Evolutionary conservation across 2,888 invertebrate species (phyloP).

Genomic region (Campaea margaritaria): DNA sequence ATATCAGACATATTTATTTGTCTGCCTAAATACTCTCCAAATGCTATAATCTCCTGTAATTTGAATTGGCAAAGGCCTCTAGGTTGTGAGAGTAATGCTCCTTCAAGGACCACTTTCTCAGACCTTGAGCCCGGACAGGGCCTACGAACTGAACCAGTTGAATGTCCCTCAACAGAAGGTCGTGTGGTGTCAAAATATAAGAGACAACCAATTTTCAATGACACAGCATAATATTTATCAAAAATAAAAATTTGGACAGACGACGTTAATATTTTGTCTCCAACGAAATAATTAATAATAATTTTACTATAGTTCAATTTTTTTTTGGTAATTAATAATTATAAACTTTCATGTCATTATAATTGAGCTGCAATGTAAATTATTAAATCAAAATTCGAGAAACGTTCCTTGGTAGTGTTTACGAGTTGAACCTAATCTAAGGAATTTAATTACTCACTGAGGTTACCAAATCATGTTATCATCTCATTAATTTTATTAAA

Average conservation of each 20-base stretch:
- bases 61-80: constrained; percentile 37
- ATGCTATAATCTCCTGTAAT: constrained; percentile 11
- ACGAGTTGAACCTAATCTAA: too few species aligned
- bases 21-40: not conserved
- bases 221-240: not conserved
- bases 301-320: too few species aligned
- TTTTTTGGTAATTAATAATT: too few species aligned
- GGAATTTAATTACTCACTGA: too few species aligned
- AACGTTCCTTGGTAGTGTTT: too few species aligned
- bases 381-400: too few species aligned
- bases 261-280: too few species aligned
- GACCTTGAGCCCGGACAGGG: constrained; percentile 58
- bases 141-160: constrained; percentile 50
- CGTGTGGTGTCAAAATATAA: constrained; percentile 40
- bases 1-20: not conserved
- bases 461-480: too few species aligned
- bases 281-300: too few species aligned
- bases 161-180: constrained; percentile 57
- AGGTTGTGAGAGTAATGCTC: constrained; percentile 38
- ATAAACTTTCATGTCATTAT: too few species aligned
- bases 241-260: constrained; percentile 5
- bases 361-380: too few species aligned
- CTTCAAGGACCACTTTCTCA: constrained; percentile 52
- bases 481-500: too few species aligned
- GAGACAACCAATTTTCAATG: constrained; percentile 22